A percentile compares a stretch with the other conserved stretches of the same genome.
Conservation (phyloP, 2,888 invertebrate genomes). For the Melieria picta region DNA sequence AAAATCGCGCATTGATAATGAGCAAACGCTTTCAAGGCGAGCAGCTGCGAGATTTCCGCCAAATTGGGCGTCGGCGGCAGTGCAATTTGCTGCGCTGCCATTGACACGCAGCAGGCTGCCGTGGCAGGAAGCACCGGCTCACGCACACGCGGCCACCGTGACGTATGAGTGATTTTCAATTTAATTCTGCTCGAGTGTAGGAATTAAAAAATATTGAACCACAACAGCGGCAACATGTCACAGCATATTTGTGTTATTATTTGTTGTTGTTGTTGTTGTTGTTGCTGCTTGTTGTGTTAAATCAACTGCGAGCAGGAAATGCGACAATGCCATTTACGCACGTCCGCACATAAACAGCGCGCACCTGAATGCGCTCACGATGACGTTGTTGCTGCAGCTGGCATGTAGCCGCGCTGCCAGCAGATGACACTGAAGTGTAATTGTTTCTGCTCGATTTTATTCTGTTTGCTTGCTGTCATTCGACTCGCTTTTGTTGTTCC, state of each 20-base stretch:
- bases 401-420: neutral
- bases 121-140: neutral
- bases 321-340: conserved; percentile 14
- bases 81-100: conserved; percentile 1
- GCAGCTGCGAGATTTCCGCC: no score
- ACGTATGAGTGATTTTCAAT: conserved; percentile 45
- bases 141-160: conserved; percentile 14
- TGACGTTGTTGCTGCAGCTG: neutral
- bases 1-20: no score
- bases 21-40: no score
- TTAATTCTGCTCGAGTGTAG: conserved; percentile 35
- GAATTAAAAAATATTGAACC: neutral
- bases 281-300: conserved; percentile 16
- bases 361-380: conserved; percentile 15
- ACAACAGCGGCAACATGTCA: neutral
- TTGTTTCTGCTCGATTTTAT: neutral
- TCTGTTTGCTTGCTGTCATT: no score
- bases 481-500: neutral
- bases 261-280: neutral
- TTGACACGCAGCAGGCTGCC: neutral
- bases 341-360: neutral
- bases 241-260: neutral
- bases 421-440: neutral
- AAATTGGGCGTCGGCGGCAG: no score
- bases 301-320: conserved; percentile 23